Evolutionary conservation across 2,113 vertebrate species (phyloP).

Genomic region (Pseudolaguvia tuberculata): DNA sequence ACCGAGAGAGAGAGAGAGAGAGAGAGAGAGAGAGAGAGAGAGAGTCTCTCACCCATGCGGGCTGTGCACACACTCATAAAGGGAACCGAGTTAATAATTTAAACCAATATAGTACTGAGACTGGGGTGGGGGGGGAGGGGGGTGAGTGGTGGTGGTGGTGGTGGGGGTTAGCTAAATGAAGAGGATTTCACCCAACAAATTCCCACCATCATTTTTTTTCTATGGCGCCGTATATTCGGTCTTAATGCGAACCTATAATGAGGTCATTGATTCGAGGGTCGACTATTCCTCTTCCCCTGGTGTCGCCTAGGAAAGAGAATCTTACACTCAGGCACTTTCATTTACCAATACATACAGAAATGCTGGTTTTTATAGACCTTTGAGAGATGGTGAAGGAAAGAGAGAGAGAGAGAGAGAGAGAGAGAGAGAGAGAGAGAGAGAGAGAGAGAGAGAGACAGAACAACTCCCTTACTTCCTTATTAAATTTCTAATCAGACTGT

Average conservation of each 20-base stretch:
- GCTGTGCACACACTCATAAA: slow-evolving; percentile 32
- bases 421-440: slow-evolving; percentile 4
- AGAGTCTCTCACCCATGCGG: neutral
- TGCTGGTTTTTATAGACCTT: slow-evolving; percentile 40
- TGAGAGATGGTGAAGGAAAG: slow-evolving; percentile 8
- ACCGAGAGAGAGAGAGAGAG: slow-evolving; percentile 25
- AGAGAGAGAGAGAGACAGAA: slow-evolving; percentile 21
- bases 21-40: slow-evolving; percentile 16
- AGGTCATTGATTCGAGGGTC: slow-evolving; percentile 44
- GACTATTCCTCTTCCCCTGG: slow-evolving; percentile 15
- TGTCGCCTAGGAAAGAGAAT: slow-evolving; percentile 19
- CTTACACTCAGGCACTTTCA: slow-evolving; percentile 23
- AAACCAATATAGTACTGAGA: slow-evolving; percentile 48
- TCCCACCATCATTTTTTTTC: slow-evolving; percentile 28
- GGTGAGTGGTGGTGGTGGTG: no score
- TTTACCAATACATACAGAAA: slow-evolving; percentile 38
- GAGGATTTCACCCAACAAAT: slow-evolving; percentile 40
- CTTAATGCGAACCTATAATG: slow-evolving; percentile 46
- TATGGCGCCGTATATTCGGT: slow-evolving; percentile 26
- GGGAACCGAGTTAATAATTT: slow-evolving; percentile 49
- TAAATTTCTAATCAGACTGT: slow-evolving; percentile 53
- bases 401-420: no score
- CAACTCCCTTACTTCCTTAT: slow-evolving; percentile 44
- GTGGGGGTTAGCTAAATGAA: slow-evolving; percentile 41
- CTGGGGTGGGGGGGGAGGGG: neutral